A percentile compares a stretch with the other conserved stretches of the same genome.
Evolutionary conservation across 2,113 vertebrate species (phyloP).

Genomic region (Anguilla rostrata): DNA sequence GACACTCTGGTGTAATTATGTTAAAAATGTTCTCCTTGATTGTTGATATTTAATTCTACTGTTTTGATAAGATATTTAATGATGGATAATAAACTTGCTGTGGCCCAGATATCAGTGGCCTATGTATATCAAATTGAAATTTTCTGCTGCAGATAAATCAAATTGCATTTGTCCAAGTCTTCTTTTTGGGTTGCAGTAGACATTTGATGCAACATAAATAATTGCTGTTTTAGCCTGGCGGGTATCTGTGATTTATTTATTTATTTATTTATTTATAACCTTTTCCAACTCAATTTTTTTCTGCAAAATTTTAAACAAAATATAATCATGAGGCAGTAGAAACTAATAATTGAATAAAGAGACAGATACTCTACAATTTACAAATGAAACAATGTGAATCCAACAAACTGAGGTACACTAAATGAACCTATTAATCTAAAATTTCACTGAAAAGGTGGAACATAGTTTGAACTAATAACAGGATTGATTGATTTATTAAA

Average conservation of each 20-base stretch:
- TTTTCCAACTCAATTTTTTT: not conserved
- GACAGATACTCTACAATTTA: too few relatives aligned
- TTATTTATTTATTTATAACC: not conserved
- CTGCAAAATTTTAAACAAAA: not conserved
- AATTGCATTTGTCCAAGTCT: not conserved
- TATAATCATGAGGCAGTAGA: not conserved
- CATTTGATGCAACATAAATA: not conserved
- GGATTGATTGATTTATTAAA: not conserved
- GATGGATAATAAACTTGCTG: not conserved
- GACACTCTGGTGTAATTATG: not conserved
- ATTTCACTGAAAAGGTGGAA: not conserved
- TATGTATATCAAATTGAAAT: not conserved
- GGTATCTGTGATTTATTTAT: not conserved
- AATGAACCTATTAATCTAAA: not conserved
- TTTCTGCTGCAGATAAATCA: not conserved
- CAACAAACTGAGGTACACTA: too few relatives aligned
- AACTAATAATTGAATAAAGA: too few relatives aligned
- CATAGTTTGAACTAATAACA: not conserved
- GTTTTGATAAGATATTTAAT: not conserved
- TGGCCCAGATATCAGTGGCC: not conserved
- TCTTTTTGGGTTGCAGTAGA: not conserved
- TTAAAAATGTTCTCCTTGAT: not conserved
- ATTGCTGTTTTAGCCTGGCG: not conserved
- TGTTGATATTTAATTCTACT: not conserved
- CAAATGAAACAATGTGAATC: too few relatives aligned